Evolutionary conservation across 2,888 invertebrate genomes (phyloP).

Genomic region (Mythimna pallens): DNA sequence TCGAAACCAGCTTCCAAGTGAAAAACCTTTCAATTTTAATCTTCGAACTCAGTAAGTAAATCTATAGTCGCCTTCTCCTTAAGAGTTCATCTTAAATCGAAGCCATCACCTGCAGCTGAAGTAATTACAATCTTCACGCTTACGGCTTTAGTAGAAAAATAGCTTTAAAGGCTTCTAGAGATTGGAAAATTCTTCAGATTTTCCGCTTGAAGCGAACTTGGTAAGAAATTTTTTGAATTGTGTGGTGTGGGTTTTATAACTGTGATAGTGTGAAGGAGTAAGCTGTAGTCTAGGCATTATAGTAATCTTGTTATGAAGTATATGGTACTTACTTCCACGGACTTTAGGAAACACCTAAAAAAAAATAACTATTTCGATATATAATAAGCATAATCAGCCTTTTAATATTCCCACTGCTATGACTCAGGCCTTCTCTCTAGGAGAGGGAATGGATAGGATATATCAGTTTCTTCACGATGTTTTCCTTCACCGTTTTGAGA

Average conservation of each 20-base stretch:
- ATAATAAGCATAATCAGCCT: too few species aligned
- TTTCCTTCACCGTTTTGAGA: too few species aligned
- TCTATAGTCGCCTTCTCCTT: constrained; percentile 26
- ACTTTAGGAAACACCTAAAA: too few species aligned
- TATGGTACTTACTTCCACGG: too few species aligned
- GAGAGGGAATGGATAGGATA: too few species aligned
- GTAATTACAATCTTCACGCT: constrained; percentile 70
- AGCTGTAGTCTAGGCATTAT: not conserved
- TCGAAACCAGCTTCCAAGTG: not conserved
- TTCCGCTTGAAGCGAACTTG: constrained; percentile 1
- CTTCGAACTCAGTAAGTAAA: not conserved
- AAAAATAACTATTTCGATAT: too few species aligned
- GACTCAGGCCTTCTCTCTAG: too few species aligned
- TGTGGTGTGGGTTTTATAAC: constrained; percentile 7
- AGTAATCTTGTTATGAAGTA: too few species aligned
- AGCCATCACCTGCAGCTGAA: constrained; percentile 67
- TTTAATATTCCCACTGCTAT: too few species aligned
- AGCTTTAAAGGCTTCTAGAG: constrained; percentile 43
- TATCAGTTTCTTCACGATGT: too few species aligned
- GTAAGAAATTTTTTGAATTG: constrained; percentile 29
- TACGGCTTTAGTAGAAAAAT: constrained; percentile 50
- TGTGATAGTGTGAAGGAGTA: not conserved
- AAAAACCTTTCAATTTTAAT: constrained; percentile 1
- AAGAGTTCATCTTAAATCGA: constrained; percentile 60
- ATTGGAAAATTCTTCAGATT: constrained; percentile 60